Base-by-base conservation (phyloP, 2,888 invertebrate species). In the Nephrocerus scutellatus region DNA sequence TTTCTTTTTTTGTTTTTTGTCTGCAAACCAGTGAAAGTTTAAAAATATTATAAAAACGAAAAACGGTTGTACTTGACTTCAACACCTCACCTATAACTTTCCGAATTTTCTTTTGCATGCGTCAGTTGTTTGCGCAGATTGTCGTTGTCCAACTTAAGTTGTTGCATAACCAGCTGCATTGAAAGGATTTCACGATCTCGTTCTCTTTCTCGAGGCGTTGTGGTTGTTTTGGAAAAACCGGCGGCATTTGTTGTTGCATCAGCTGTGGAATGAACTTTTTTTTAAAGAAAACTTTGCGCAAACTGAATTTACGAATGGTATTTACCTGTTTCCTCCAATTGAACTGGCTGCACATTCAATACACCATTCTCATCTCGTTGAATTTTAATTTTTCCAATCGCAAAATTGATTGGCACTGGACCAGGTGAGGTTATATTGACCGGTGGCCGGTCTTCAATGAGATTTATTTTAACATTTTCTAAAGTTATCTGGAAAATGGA, bases 381-480 rank as follows among this genome's bases (percentile, higher is more conserved):
- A 52, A 91, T 70, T 14, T 74, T 75, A 37, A 88, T 73, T 34
- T 79, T 76, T 1, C 80, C 77, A 22, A 91, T 76, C 50, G 75
- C 76, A 35, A 90, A 58, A 68, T 86, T 80, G 14, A 89, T 72
- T 0, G 90, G 90, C 47, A 84, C 75, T 2, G 87, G 82, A 0
- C 84, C 85, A 1, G 88, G 87, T 2, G 87, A 84, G 5, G 86
- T 84, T 47, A 86, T 82, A 56, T 80, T 81, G 36, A 80, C 80
- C 2, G 83, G 80, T 2, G 83, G 85, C 34, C 88, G 77, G 71
- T 92, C 91, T 70, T 91, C 91, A 56, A 82, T 77, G 48, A 90
- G 68, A 56, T 81, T 81, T 8, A 89, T 65, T 39, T 77, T 77
- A 31, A 88, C 75, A 61, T 85, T 84, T 60, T 85, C 82, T 59